Evolutionary conservation across 2,888 invertebrate species (phyloP).

Genomic region (Acholoe squamosa): DNA sequence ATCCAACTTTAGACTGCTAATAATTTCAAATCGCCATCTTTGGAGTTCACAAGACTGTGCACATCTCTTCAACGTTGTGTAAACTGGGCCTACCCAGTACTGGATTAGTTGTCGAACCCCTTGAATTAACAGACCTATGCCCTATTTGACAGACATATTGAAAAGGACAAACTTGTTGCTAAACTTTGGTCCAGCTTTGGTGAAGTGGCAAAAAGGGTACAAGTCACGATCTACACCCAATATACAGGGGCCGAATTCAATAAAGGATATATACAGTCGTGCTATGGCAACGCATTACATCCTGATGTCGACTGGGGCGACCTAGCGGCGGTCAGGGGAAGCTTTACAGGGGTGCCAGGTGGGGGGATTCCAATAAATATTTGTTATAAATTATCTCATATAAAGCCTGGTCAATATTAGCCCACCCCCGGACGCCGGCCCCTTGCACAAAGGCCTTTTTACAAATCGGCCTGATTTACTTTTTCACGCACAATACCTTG

Average conservation of each 20-base stretch:
- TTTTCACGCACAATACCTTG: conserved; percentile 11
- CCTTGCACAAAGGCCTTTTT: conserved; percentile 33
- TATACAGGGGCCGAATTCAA: background rate
- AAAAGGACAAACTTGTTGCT: background rate
- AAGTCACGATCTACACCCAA: conserved; percentile 16
- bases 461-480: conserved; percentile 56
- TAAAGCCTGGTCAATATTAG: conserved; percentile 49
- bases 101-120: no score
- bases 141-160: no score
- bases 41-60: no score
- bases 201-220: background rate
- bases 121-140: no score
- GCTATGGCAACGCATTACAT: conserved; percentile 2
- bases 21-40: no score
- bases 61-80: no score
- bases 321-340: conserved; percentile 12
- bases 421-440: conserved; percentile 40
- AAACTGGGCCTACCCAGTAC: no score
- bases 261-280: background rate
- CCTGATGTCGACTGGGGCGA: background rate
- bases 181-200: background rate
- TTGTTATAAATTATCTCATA: conserved; percentile 57
- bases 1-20: no score
- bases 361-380: conserved; percentile 39
- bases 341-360: background rate